Evolutionary conservation across 1,140 invertebrate genomes (phyloP), one percentile per base, ranked within the genome.

Genomic region (Penaeus vannamei): DNA sequence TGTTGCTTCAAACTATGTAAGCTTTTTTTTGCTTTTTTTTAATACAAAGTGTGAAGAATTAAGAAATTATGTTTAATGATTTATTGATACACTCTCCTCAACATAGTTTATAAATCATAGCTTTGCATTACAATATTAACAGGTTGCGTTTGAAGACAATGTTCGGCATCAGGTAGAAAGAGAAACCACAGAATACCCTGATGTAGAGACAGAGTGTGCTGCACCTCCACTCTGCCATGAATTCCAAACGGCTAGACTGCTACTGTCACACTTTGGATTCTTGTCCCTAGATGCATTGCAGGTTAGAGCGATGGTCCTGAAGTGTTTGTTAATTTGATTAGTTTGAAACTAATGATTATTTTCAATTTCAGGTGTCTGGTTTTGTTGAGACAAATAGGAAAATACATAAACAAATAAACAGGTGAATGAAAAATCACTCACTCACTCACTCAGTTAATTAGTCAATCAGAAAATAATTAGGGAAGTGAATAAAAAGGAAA

Each of bases 211-310:
- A 77, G 97, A 98, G 92, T 97, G 96, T 92, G 94, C 95, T 20
- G 96, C 97, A 23, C 98, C 98, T 0, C 94, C 95, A 19, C 95
- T 96, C 2, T 96, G 96, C 90, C 96, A 98, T 84, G 97, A 98
- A 92, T 98, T 98, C 93, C 97, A 99, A 94, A 98, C 98, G 0
- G 97, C 98, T 1, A 94, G 98, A 88, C 93, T 99, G 0, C 98
- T 99, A 93, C 93, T 99, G 2, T 98, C 97, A 23, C 97, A 99
- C 93, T 98, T 99, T 86, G 91, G 91, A 42, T 90, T 91, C 66
- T 85, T 91, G 1, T 96, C 96, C 91, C 94, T 97, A 23, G 96
- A 97, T 86, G 94, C 93, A 22, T 93, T 88, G 93, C 95, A 92
- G 94, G 95, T 93, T 91, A 81, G 82, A 69, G 72, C 61, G 26